Evolutionary conservation across 2,113 vertebrate species (phyloP).

Genomic region (Rutilus rutilus): DNA sequence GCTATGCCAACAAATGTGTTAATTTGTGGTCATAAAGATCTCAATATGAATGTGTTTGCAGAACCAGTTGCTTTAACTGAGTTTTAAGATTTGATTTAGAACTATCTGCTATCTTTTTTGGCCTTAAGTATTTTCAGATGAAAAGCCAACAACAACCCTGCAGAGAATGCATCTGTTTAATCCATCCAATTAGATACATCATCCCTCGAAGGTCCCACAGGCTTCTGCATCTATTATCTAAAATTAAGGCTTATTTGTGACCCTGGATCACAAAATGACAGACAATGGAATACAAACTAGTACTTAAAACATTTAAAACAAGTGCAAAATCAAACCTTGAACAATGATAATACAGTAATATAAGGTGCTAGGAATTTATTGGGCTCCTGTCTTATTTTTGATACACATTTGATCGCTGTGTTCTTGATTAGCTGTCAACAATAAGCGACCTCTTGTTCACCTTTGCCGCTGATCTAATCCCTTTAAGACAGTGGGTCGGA

Average conservation of each 20-base stretch:
- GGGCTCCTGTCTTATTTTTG: slow-evolving; percentile 1
- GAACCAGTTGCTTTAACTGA: slow-evolving; percentile 7
- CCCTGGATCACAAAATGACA: too few species aligned
- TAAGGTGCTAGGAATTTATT: slow-evolving; percentile 30
- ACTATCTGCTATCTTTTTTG: slow-evolving; percentile 19
- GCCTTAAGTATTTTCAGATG: slow-evolving; percentile 13
- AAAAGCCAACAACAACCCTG: slow-evolving; percentile 5
- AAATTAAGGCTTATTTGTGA: slow-evolving; percentile 10
- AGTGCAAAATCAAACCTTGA: not conserved
- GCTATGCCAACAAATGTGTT: not conserved
- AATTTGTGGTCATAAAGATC: not conserved
- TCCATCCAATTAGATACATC: slow-evolving; percentile 15
- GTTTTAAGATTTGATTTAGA: not conserved
- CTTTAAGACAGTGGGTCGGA: slow-evolving; percentile 19
- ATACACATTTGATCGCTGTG: slow-evolving; percentile 18
- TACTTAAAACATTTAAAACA: not conserved
- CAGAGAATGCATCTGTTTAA: slow-evolving; percentile 29
- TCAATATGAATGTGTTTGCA: not conserved
- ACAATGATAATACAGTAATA: not conserved
- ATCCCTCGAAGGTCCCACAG: slow-evolving; percentile 2
- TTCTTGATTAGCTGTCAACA: slow-evolving; percentile 35
- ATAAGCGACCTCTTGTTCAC: slow-evolving; percentile 43
- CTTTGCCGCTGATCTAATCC: slow-evolving; percentile 36
- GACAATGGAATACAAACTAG: not conserved
- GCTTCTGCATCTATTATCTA: not conserved